These are phyloP conservation scores for Huso huso DNA, from an alignment of 2,797 vertebrate species.

Conservation along the genomic window DNA sequence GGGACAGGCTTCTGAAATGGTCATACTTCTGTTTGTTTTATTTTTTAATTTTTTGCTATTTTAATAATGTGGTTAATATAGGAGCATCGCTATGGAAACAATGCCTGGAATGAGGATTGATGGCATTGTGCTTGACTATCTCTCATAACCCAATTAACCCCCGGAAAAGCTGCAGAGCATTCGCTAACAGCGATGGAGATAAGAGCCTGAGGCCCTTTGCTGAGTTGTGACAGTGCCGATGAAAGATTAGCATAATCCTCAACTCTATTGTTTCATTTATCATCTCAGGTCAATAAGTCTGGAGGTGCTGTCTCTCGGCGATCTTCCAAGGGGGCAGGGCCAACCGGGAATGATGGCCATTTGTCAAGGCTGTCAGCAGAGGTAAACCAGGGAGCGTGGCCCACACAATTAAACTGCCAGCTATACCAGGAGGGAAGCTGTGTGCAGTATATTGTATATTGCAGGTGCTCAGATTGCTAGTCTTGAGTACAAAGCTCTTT, in stretches of 20 bases:
- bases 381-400: not conserved
- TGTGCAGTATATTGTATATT: no score
- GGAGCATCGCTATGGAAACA: no score
- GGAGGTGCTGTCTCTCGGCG: not conserved
- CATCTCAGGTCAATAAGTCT: not conserved
- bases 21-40: no score
- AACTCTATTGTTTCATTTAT: not conserved
- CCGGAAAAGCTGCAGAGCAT: not conserved
- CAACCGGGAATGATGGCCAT: not conserved
- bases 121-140: not conserved
- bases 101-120: no score
- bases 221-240: not conserved
- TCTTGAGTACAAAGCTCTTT: no score
- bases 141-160: not conserved
- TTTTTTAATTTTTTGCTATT: no score
- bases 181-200: not conserved
- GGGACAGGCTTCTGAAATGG: no score
- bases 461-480: no score
- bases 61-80: no score
- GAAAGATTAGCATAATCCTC: constrained; percentile 2
- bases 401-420: no score
- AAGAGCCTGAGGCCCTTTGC: not conserved
- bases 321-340: not conserved
- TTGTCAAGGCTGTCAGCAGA: not conserved
- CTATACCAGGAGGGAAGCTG: no score